These are phyloP conservation scores for Ctena decussata DNA, from an alignment of 2,888 invertebrate genomes.

Conservation along the genomic window DNA sequence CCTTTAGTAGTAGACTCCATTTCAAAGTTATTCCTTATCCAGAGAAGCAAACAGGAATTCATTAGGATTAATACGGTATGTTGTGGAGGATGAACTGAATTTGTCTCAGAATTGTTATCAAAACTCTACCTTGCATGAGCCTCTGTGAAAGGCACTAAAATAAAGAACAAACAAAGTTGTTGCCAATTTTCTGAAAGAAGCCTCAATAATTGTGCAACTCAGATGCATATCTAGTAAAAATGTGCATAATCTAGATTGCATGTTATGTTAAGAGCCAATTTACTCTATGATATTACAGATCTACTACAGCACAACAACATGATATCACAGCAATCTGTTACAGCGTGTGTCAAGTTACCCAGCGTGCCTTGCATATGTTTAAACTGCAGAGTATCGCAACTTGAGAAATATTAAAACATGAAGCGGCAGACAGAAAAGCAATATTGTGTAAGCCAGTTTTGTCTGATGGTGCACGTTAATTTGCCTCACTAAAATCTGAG, in stretches of 20 bases:
- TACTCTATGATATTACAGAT: neutral
- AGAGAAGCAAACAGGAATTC: too few relatives aligned
- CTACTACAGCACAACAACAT: neutral
- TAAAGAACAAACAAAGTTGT: too few relatives aligned
- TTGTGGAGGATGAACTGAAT: too few relatives aligned
- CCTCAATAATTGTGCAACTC: too few relatives aligned
- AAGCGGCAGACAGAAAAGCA: conserved; percentile 35
- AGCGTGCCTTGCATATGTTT: conserved; percentile 34
- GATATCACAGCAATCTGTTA: neutral
- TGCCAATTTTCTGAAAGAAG: too few relatives aligned
- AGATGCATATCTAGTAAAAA: neutral
- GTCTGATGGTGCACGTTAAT: too few relatives aligned
- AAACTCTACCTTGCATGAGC: too few relatives aligned
- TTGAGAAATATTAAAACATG: conserved; percentile 59
- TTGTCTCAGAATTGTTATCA: too few relatives aligned
- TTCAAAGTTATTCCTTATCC: too few relatives aligned
- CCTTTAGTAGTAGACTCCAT: too few relatives aligned
- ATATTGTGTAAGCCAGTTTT: neutral
- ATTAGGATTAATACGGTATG: too few relatives aligned
- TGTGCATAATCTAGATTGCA: neutral
- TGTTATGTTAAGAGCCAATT: conserved; percentile 6
- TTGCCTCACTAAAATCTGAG: neutral
- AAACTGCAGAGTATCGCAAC: conserved; percentile 44
- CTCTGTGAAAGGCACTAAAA: too few relatives aligned
- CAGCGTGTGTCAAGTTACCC: conserved; percentile 49